phyloP scores from a whole-genome alignment of 2,888 invertebrate species.

The Caenorhabditis sinica region DNA sequence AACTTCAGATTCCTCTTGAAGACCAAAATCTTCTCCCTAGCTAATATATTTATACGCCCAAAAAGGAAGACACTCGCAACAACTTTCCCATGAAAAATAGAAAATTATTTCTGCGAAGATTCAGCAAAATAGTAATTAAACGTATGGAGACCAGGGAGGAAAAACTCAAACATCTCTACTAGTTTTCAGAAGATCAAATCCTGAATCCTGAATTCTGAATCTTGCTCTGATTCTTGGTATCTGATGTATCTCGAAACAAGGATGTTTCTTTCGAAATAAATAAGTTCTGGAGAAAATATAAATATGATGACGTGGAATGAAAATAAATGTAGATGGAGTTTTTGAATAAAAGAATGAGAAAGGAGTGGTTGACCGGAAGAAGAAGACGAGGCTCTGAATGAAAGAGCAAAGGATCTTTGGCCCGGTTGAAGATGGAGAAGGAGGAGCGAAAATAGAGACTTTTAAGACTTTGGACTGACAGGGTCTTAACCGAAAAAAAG shows the following conservation, averaged over 20 bases:
- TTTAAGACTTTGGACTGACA: conserved; percentile 14
- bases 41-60: neutral
- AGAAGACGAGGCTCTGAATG: neutral
- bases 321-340: conserved; percentile 2
- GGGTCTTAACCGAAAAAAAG: no score
- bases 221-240: conserved; percentile 42
- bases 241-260: conserved; percentile 1
- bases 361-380: conserved; percentile 9
- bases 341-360: neutral
- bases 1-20: no score
- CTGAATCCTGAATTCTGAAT: neutral
- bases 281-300: neutral
- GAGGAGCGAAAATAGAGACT: neutral
- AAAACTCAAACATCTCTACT: conserved; percentile 33
- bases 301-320: conserved; percentile 21
- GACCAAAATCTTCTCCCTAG: no score
- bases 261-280: neutral
- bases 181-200: neutral
- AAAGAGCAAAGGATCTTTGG: conserved; percentile 10
- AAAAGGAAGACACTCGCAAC: neutral
- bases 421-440: no score
- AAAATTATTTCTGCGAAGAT: conserved; percentile 12
- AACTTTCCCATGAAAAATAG: neutral
- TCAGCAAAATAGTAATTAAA: conserved; percentile 18
- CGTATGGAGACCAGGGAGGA: neutral